Evolutionary conservation across 2,797 vertebrate genomes (phyloP), one percentile per base, ranked within the genome.

Genomic region (Coendou prehensilis): DNA sequence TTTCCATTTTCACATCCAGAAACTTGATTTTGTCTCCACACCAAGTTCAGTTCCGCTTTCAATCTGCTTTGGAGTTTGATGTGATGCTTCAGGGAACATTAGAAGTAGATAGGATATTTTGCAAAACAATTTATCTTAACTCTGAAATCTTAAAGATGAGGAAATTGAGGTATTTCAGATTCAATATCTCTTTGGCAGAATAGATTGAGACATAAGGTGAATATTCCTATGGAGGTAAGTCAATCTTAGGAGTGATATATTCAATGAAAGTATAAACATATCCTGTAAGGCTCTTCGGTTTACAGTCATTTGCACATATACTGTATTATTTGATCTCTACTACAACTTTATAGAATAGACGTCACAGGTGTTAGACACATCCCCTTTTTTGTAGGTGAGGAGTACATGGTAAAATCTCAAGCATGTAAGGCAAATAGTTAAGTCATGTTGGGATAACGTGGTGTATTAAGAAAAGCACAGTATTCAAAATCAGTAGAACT

Each of bases 121-220:
- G 88, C 9, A 92, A 95, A 81, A 76, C 11, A 95, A 45, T 71
- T 71, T 91, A 71, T 13, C 10, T 22, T 33, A 82, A 76, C 5
- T 78, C n/a, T 84, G 2, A 84, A 73, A 88, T 88, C 37, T 18
- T 71, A 64, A 3, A 63, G 52, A 18, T 86, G 8, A 91, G 71
- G 50, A 87, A 75, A 84, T 54, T n/a, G 11, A 91, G 23, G 28
- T 89, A 92, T 78, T 82, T 94, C 57, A 54, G 56, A 67, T 79
- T 85, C 52, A 79, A 84, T 7, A 67, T 47, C 23, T 93, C 37
- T 84, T 54, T n/a, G n/a, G 37, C 26, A 94, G 13, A 91, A 30
- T 79, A 17, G 6, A 59, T 9, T 45, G 5, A 54, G 61, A 83
- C 3, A 28, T n/a, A 87, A 79, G 20, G 33, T 92, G 30, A 95